These are phyloP conservation scores for Stegodyphus mimosarum DNA, from an alignment of 1,140 invertebrate genomes.

Conservation along the genomic window DNA sequence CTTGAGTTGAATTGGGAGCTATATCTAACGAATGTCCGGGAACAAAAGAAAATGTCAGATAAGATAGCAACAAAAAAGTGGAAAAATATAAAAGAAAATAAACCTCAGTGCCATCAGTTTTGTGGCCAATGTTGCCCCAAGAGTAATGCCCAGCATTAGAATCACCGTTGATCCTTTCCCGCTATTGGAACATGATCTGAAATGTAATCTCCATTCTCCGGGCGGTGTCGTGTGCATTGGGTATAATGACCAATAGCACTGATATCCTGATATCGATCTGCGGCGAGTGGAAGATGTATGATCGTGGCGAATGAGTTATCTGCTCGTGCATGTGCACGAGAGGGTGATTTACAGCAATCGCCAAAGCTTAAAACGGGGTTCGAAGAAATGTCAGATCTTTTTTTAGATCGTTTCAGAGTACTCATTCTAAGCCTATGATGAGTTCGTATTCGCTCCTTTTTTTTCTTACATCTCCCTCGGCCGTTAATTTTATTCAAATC, in stretches of 20 bases:
- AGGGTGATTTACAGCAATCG: too few species aligned
- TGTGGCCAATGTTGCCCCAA: neutral
- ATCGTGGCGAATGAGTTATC: slow-evolving; percentile 3
- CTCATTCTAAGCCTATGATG: too few species aligned
- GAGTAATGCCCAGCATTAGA: slow-evolving; percentile 47
- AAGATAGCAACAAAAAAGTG: neutral
- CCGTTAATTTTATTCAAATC: too few species aligned
- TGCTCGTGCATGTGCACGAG: too few species aligned
- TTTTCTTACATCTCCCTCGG: too few species aligned
- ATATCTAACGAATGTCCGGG: neutral
- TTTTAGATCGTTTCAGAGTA: too few species aligned
- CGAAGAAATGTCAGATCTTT: too few species aligned
- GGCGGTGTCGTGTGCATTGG: slow-evolving; percentile 23
- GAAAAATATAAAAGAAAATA: neutral
- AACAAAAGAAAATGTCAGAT: neutral
- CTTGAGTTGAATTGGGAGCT: neutral
- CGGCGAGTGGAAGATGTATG: neutral
- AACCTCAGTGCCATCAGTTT: neutral
- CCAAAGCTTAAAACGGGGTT: too few species aligned
- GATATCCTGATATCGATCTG: too few species aligned
- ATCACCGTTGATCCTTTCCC: slow-evolving; percentile 37
- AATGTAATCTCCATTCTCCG: slow-evolving; percentile 34
- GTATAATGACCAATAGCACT: slow-evolving; percentile 20
- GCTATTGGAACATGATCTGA: slow-evolving; percentile 47
- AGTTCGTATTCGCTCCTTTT: too few species aligned